Evolutionary conservation across 37 sponge, comb jelly and placozoan genomes (phyloP).

Genomic region (Diacarnus erythraeanus): DNA sequence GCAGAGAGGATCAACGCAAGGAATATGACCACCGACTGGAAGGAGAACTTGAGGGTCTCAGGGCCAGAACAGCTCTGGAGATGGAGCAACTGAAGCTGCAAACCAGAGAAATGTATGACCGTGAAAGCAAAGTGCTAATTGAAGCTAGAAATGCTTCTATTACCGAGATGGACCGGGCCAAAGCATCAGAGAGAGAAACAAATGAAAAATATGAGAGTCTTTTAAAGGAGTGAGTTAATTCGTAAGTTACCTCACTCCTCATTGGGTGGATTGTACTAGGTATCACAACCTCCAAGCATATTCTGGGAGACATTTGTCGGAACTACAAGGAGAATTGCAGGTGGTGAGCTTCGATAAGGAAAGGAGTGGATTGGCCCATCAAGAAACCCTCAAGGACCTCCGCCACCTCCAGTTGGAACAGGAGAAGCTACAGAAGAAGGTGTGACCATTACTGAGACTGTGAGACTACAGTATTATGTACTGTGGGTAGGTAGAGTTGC

Average conservation of each 20-base stretch:
- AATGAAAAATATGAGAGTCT: slow-evolving; percentile 43
- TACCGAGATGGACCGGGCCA: slow-evolving; percentile 66
- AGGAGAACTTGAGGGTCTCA: slow-evolving; percentile 65
- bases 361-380: slow-evolving; percentile 50
- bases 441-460: too few species aligned
- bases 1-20: slow-evolving; percentile 57
- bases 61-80: slow-evolving; percentile 52
- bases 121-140: slow-evolving; percentile 64
- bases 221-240: slow-evolving; percentile 55
- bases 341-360: slow-evolving; percentile 74
- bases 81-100: slow-evolving; percentile 71
- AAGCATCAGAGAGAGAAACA: slow-evolving; percentile 43
- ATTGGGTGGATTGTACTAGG: not conserved
- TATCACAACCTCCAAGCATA: slow-evolving; percentile 63
- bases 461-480: too few species aligned
- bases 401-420: slow-evolving; percentile 59
- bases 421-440: slow-evolving; percentile 44
- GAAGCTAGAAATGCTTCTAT: slow-evolving; percentile 61
- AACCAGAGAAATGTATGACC: slow-evolving; percentile 78
- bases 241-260: too few species aligned
- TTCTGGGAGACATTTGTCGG: slow-evolving; percentile 36
- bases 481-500: slow-evolving; percentile 56
- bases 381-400: slow-evolving; percentile 55
- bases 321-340: slow-evolving; percentile 67
- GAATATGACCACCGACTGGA: slow-evolving; percentile 70